A percentile compares a stretch with the other conserved stretches of the same genome.
Evolutionary conservation across 2,888 invertebrate genomes (phyloP).

Genomic region (Polyommatus icarus): DNA sequence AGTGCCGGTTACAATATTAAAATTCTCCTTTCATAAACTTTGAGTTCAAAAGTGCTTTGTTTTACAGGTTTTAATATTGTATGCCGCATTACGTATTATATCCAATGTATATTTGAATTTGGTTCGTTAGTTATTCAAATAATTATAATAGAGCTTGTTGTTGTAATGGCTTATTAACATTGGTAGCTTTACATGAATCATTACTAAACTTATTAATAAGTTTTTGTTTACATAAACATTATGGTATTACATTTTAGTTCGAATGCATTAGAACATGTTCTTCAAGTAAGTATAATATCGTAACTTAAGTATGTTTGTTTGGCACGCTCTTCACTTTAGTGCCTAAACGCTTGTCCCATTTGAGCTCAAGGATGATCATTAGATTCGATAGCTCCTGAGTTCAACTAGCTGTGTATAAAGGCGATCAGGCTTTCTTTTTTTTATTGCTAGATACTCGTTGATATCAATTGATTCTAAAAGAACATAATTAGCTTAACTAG

Average conservation of each 20-base stretch:
- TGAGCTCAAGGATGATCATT: background rate
- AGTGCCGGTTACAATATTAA: constrained; percentile 25
- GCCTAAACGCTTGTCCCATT: background rate
- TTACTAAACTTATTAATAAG: too few relatives aligned
- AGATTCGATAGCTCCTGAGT: background rate
- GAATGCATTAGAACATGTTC: background rate
- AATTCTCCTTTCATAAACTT: constrained; percentile 13
- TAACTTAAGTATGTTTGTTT: background rate
- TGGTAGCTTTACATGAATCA: too few relatives aligned
- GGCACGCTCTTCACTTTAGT: background rate
- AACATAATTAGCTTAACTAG: background rate
- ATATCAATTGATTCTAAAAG: background rate
- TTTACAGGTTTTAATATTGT: constrained; percentile 13
- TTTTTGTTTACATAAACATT: too few relatives aligned
- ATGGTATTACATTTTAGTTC: background rate
- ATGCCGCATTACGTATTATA: background rate
- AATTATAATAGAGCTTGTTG: background rate
- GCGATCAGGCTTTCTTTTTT: background rate
- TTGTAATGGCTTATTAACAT: background rate
- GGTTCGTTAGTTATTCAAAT: background rate
- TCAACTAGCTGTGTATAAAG: background rate
- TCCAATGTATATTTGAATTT: background rate
- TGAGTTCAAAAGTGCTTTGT: constrained; percentile 1
- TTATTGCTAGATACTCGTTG: background rate
- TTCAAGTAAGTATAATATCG: background rate